Evolutionary conservation across 2,797 vertebrate species (phyloP).

Genomic region (Pseudochaenichthys georgianus): DNA sequence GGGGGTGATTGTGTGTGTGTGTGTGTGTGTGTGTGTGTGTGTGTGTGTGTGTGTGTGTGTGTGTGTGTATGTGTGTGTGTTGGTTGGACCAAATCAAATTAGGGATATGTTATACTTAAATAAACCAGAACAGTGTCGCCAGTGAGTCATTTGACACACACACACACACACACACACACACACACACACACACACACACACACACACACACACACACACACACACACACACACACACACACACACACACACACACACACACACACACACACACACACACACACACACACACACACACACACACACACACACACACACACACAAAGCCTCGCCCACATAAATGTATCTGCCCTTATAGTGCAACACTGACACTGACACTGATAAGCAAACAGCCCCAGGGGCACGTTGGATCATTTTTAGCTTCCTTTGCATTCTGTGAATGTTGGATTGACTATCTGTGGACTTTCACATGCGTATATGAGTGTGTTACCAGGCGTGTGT

Average conservation of each 20-base stretch:
- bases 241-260: constrained; percentile 7
- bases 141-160: constrained; percentile 31
- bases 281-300: neutral
- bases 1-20: neutral
- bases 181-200: too few relatives aligned
- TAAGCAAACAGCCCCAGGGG: constrained; percentile 61
- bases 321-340: constrained; percentile 11
- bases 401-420: constrained; percentile 28
- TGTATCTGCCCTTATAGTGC: constrained; percentile 66
- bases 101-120: constrained; percentile 47
- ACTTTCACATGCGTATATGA: neutral
- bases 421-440: constrained; percentile 27
- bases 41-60: constrained; percentile 1
- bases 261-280: constrained; percentile 21
- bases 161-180: constrained; percentile 21
- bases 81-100: constrained; percentile 54
- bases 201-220: too few relatives aligned
- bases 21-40: constrained; percentile 1
- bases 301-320: constrained; percentile 23
- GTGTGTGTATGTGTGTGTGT: too few relatives aligned
- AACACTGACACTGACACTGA: constrained; percentile 76
- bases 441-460: constrained; percentile 10
- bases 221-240: too few relatives aligned
- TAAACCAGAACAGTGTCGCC: constrained; percentile 38
- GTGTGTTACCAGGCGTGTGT: neutral